Base-by-base conservation (phyloP, 2,113 vertebrate species). In the Globicephala melas region DNA sequence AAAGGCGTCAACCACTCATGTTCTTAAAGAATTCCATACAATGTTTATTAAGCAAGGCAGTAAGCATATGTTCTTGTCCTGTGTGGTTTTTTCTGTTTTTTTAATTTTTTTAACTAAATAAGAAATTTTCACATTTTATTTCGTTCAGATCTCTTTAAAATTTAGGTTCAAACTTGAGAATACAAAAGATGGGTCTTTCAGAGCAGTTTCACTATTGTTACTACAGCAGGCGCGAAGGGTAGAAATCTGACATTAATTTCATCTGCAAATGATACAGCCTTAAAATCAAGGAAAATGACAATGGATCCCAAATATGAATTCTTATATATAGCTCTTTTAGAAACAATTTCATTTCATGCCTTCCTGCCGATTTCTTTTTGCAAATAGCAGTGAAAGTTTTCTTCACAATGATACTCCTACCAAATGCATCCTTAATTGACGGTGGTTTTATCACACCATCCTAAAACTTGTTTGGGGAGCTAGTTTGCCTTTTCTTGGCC, bases 1-100 rank as follows among this genome's bases (percentile, higher is more conserved):
- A 93, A 98, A 97, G 96, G 96, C 96, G 98, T 97, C 96, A 98
- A 97, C 97, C 98, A 98, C 96, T 98, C 98, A 97, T 89, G 86
- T 98, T 98, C 98, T 98, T 98, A 98, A 98, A 98, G 96, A 97
- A 98, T 98, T 96, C 90, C 94, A 98, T 92, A 97, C 96, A 98
- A 96, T 93, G 63, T 89, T 98, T 98, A 97, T 97, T 98, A 98
- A 96, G 80, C 98, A 98, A 98, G 97, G 84, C 89, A 95, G 97
- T 98, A 97, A 98, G 95, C 89, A 97, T 95, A 98, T 94, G 97
- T 93, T 96, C 80, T 97, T 98, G 97, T 98, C 93, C 91, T 73
- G 20, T 97, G 90, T 11, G 47, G 21, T 97, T 97, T 91, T 41
- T 25, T 95, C 96, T 89, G n/a, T 50, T 44, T 8, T 38, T 33